Base-by-base conservation (phyloP, 2,113 vertebrate species). In the Gallinago undulata region DNA sequence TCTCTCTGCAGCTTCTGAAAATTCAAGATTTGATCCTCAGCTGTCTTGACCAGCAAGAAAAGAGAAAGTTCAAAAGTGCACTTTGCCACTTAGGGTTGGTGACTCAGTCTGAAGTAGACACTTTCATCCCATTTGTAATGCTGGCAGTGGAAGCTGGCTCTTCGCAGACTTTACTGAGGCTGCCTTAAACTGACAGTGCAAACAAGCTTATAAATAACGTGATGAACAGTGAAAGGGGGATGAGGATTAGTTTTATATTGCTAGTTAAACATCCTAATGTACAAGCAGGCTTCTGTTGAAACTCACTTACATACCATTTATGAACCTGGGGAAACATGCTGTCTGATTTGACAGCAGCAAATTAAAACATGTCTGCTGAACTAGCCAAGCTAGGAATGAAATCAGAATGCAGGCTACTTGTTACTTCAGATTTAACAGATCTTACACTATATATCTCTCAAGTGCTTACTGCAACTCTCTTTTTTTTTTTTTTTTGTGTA, bases 101-200 rank as follows among this genome's bases (percentile, higher is more conserved):
- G 37, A 11, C 51, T 82, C 5, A 16, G n/a, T 48, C 56, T 39
- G 21, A 27, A 67, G 47, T 2, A 75, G 23, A 13, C 0, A 0
- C 10, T 43, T 55, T 10, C 3, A 27, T 47, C 53, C 47, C 13
- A 3, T 76, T 39, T 82, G 23, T 50, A 41, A n/a, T 62, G 45
- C 67, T 21, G 39, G 31, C 16, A 9, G 48, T 31, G 45, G 23
- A 59, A 62, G 10, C 9, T 39, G 43, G 10, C 33, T 60, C 7
- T 74, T 73, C 50, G 55, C 62, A 74, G 41, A 18, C 67, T 93
- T 89, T 19, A 35, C 51, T 55, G 9, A 87, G 67, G 28, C 75
- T 80, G n/a, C 35, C 30, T 56, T 27, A 80, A 90, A 33, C 45
- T 39, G 78, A 15, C 59, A 59, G 47, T 63, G 51, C 64, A 63